A percentile compares a stretch with the other conserved stretches of the same genome.
These are phyloP conservation scores for Pristionchus mayeri DNA, from an alignment of 2,888 invertebrate species.

Conservation along the genomic window DNA sequence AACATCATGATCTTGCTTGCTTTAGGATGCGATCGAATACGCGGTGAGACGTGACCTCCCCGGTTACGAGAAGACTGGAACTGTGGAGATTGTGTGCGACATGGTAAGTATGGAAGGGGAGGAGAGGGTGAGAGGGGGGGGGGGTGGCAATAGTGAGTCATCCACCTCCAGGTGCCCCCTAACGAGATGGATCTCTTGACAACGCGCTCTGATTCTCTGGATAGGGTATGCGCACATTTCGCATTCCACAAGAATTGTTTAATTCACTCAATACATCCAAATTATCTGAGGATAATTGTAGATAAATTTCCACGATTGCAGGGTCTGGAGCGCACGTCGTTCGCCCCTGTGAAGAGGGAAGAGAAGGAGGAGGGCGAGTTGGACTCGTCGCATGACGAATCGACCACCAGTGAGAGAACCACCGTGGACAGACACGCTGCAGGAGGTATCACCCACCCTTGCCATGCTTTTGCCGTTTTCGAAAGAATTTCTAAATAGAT, in stretches of 20 bases:
- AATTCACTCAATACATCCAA: too few relatives aligned
- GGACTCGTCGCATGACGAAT: background rate
- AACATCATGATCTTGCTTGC: too few relatives aligned
- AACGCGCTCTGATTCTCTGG: background rate
- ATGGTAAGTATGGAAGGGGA: background rate
- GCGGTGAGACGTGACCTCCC: background rate
- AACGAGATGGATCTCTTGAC: background rate
- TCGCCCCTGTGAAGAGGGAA: background rate
- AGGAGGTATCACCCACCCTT: background rate
- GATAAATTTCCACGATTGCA: background rate
- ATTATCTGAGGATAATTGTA: background rate
- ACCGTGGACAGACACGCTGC: slow-evolving; percentile 8
- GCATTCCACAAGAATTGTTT: too few relatives aligned
- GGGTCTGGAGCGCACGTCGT: background rate
- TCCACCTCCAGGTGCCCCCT: background rate
- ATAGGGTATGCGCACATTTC: background rate
- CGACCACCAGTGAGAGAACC: slow-evolving; percentile 7
- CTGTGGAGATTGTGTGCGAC: background rate
- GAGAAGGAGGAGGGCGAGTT: slow-evolving; percentile 21
- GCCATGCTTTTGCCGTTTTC: too few relatives aligned
- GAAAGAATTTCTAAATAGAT: background rate
- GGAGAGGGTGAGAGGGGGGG: background rate
- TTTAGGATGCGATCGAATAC: background rate
- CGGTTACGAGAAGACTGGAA: background rate
- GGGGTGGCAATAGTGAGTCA: background rate